Evolutionary conservation across 2,797 vertebrate species (phyloP).

Genomic region (Schizopygopsis pylzovi): DNA sequence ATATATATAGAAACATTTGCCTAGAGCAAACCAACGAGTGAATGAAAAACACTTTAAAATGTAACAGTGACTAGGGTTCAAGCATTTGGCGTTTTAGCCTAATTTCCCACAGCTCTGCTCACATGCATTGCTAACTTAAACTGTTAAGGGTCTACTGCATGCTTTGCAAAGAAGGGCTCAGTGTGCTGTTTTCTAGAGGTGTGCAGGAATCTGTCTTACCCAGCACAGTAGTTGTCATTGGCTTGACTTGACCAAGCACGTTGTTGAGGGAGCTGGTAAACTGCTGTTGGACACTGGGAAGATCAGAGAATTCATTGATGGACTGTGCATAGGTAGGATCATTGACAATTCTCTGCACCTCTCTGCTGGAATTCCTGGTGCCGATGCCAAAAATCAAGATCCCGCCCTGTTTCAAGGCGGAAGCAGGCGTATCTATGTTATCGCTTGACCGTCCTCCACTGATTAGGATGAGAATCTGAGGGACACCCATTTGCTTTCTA

Average conservation of each 20-base stretch:
- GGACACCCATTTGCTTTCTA: not conserved
- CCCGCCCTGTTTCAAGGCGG: slow-evolving; percentile 52
- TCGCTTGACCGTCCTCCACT: slow-evolving; percentile 50
- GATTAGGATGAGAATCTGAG: slow-evolving; percentile 55
- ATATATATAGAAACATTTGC: no score
- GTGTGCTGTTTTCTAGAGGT: no score
- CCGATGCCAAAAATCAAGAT: slow-evolving; percentile 57
- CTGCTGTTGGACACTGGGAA: slow-evolving; percentile 55
- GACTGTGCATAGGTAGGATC: slow-evolving; percentile 33
- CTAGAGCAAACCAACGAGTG: no score
- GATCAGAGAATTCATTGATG: slow-evolving; percentile 37
- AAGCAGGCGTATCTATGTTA: slow-evolving; percentile 23
- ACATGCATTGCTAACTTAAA: no score
- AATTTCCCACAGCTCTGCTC: no score
- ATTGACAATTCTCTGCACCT: slow-evolving; percentile 70
- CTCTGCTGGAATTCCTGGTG: slow-evolving; percentile 59
- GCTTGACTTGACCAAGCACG: slow-evolving; percentile 46
- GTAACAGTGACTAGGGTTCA: no score
- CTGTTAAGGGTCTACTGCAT: no score
- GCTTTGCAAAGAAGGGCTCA: no score
- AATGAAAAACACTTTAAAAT: no score
- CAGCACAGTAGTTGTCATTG: slow-evolving; percentile 69
- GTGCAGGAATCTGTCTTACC: slow-evolving; percentile 61
- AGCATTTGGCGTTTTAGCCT: no score
- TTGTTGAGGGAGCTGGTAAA: slow-evolving; percentile 33